Evolutionary conservation across 2,888 invertebrate genomes (phyloP).

Genomic region (Linnaemya tessellans): DNA sequence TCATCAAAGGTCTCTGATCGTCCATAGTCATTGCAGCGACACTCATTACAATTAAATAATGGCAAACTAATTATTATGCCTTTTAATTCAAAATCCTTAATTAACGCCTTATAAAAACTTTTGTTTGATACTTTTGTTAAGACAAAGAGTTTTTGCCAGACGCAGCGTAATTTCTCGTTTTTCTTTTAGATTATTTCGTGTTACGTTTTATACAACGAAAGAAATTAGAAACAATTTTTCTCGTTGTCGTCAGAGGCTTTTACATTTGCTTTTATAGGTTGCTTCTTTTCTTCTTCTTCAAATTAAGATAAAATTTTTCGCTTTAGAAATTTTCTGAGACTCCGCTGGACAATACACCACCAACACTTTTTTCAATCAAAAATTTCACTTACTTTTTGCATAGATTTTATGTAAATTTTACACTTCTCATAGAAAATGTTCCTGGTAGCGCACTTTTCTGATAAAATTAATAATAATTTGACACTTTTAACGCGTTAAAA

Average conservation of each 20-base stretch:
- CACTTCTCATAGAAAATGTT: slow-evolving; percentile 76
- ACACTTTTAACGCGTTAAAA: slow-evolving; percentile 73
- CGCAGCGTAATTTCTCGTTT: slow-evolving; percentile 37
- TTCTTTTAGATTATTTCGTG: slow-evolving; percentile 44
- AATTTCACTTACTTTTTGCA: slow-evolving; percentile 75
- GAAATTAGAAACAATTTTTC: slow-evolving; percentile 58
- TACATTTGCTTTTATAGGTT: slow-evolving; percentile 62
- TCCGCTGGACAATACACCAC: slow-evolving; percentile 61
- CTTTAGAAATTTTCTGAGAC: slow-evolving; percentile 59
- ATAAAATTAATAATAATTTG: slow-evolving; percentile 73
- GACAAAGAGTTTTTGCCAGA: slow-evolving; percentile 39
- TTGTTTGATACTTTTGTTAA: slow-evolving; percentile 25
- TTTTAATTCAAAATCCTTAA: slow-evolving; percentile 64
- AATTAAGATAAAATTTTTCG: slow-evolving; percentile 60
- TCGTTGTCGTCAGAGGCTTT: slow-evolving; percentile 66
- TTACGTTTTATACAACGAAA: slow-evolving; percentile 55
- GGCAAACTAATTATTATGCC: slow-evolving; percentile 50
- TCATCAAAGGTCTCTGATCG: slow-evolving; percentile 83
- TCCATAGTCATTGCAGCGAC: slow-evolving; percentile 83
- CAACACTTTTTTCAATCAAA: slow-evolving; percentile 73
- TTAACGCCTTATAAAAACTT: slow-evolving; percentile 40
- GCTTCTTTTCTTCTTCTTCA: slow-evolving; percentile 67
- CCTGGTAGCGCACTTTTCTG: slow-evolving; percentile 75
- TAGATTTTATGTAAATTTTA: slow-evolving; percentile 72
- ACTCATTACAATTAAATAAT: slow-evolving; percentile 76